phyloP scores from a whole-genome alignment of 2,888 invertebrate genomes.

The Acanthopleura granulata region DNA sequence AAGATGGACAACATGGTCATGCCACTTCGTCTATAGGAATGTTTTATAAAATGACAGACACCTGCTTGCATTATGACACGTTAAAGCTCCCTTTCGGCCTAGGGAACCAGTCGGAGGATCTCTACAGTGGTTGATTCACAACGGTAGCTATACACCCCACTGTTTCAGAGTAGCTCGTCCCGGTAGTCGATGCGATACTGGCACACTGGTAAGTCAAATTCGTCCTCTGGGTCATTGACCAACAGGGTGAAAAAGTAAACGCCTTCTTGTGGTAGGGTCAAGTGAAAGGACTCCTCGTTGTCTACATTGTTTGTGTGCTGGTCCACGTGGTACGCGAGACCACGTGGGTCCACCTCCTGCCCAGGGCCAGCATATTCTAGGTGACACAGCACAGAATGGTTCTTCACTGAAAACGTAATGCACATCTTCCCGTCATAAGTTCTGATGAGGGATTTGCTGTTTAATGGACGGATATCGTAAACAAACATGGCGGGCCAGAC shows the following conservation, averaged over 20 bases:
- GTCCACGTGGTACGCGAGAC: constrained; percentile 50
- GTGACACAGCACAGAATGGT: constrained; percentile 55
- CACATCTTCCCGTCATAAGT: constrained; percentile 56
- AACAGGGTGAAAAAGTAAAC: constrained; percentile 54
- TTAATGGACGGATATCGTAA: constrained; percentile 56
- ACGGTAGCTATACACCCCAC: no score
- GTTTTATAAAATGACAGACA: no score
- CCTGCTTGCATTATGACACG: no score
- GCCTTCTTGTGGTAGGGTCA: constrained; percentile 55
- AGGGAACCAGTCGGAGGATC: no score
- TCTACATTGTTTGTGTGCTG: constrained; percentile 54
- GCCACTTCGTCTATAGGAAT: no score
- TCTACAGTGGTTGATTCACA: no score
- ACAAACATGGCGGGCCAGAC: constrained; percentile 60
- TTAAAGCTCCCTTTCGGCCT: no score
- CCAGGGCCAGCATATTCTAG: constrained; percentile 55
- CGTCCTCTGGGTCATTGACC: constrained; percentile 54
- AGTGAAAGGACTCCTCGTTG: constrained; percentile 57
- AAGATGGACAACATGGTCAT: no score
- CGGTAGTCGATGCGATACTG: constrained; percentile 53
- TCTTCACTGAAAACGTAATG: constrained; percentile 51
- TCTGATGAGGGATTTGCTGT: constrained; percentile 51
- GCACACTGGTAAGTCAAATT: constrained; percentile 53
- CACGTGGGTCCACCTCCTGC: constrained; percentile 44
- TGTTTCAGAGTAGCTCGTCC: constrained; percentile 47